Evolutionary conservation across 2,888 invertebrate species (phyloP).

Genomic region (Trachelus iudaicus): DNA sequence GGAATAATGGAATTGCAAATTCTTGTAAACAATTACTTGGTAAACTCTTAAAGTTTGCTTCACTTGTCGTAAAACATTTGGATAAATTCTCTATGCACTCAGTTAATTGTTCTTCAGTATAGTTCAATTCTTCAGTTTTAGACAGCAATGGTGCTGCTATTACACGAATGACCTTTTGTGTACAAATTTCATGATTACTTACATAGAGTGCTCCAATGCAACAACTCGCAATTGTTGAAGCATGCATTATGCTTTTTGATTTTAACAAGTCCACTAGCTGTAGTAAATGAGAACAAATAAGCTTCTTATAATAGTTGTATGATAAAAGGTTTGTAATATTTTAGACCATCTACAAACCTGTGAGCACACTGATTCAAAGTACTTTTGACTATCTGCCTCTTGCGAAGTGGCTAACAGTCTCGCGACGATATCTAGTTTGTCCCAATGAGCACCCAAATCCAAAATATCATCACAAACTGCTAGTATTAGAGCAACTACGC

Average conservation of each 20-base stretch:
- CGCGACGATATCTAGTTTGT: constrained; percentile 74
- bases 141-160: constrained; percentile 54
- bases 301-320: constrained; percentile 1
- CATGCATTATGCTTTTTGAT: constrained; percentile 64
- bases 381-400: constrained; percentile 64
- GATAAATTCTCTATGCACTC: constrained; percentile 56
- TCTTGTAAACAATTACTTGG: constrained; percentile 47
- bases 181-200: constrained; percentile 65
- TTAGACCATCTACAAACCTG: constrained; percentile 50
- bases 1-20: constrained; percentile 54
- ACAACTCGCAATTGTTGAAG: constrained; percentile 68
- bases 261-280: constrained; percentile 69
- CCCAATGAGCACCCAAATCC: constrained; percentile 74
- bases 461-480: constrained; percentile 73
- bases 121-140: constrained; percentile 5
- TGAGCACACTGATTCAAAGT: constrained; percentile 63
- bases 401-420: constrained; percentile 72
- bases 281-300: constrained; percentile 45
- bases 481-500: constrained; percentile 73
- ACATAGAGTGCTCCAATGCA: constrained; percentile 70
- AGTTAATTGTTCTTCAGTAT: constrained; percentile 53
- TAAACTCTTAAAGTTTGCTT: constrained; percentile 56
- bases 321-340: constrained; percentile 5
- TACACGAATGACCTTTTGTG: constrained; percentile 59
- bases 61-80: constrained; percentile 55